phyloP scores from a whole-genome alignment of 2,888 invertebrate species.

The Neoaliturus tenellus region DNA sequence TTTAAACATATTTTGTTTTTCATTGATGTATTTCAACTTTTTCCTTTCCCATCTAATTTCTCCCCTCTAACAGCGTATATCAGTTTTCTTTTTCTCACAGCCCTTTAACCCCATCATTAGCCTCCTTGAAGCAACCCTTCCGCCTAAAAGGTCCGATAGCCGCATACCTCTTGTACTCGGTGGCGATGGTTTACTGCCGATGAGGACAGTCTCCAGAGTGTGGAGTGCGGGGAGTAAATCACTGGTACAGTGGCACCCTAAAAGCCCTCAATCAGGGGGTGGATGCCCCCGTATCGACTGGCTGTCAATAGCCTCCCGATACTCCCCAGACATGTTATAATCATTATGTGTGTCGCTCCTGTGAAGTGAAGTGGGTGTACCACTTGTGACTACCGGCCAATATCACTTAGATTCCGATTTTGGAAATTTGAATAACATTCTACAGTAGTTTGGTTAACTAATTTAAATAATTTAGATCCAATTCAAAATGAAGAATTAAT shows the following conservation, averaged over 20 bases:
- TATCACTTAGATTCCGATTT: not conserved
- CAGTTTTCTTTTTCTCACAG: not conserved
- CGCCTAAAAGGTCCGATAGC: not conserved
- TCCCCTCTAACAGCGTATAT: no score
- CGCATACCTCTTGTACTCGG: not conserved
- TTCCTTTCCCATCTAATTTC: no score
- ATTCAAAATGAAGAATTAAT: no score
- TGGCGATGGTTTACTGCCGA: slow-evolving; percentile 14
- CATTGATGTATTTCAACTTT: no score
- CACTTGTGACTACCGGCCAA: slow-evolving; percentile 20
- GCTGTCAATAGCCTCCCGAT: slow-evolving; percentile 1
- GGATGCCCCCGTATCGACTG: slow-evolving; percentile 21
- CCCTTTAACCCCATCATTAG: not conserved
- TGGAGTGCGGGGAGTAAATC: slow-evolving; percentile 5
- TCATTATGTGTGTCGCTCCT: not conserved
- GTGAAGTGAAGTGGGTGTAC: slow-evolving; percentile 4
- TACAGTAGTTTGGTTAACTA: no score
- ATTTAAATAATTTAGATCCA: no score
- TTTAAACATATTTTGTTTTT: no score
- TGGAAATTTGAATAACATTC: not conserved
- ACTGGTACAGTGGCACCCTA: slow-evolving; percentile 14
- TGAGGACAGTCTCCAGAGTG: slow-evolving; percentile 9
- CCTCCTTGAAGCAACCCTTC: not conserved
- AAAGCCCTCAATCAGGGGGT: slow-evolving; percentile 36
- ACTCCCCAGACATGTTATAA: slow-evolving; percentile 38